Evolutionary conservation across 2,113 vertebrate genomes (phyloP).

Genomic region (Ciconia boyciana): DNA sequence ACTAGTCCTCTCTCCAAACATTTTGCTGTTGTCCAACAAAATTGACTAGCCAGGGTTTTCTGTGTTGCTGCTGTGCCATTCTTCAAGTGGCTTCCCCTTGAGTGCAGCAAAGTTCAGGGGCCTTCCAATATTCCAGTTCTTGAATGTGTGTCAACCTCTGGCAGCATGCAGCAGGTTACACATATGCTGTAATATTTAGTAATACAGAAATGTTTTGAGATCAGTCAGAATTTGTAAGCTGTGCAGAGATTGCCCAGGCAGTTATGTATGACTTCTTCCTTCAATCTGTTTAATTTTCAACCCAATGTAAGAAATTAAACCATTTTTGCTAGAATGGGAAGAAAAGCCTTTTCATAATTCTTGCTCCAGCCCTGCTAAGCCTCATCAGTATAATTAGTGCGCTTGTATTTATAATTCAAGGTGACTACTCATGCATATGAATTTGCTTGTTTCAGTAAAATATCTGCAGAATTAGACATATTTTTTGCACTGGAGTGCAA

Average conservation of each 20-base stretch:
- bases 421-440: not conserved
- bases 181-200: not conserved
- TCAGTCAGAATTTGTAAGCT: not conserved
- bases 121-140: not conserved
- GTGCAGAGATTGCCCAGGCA: not conserved
- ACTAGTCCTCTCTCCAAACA: not conserved
- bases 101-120: not conserved
- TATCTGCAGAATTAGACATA: not conserved
- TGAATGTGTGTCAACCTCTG: not conserved
- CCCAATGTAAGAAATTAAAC: not conserved
- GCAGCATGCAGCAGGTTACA: not conserved
- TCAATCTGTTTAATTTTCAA: not conserved
- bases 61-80: not conserved
- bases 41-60: not conserved
- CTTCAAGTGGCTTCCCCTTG: not conserved
- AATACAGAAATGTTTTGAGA: not conserved
- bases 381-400: not conserved
- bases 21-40: not conserved
- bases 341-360: not conserved
- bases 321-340: not conserved
- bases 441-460: not conserved
- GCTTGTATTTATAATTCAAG: not conserved
- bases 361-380: not conserved
- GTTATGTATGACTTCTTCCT: not conserved
- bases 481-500: not conserved